A percentile compares a stretch with the other conserved stretches of the same genome.
Evolutionary conservation across 2,888 invertebrate species (phyloP).

Genomic region (Meteorus colon): DNA sequence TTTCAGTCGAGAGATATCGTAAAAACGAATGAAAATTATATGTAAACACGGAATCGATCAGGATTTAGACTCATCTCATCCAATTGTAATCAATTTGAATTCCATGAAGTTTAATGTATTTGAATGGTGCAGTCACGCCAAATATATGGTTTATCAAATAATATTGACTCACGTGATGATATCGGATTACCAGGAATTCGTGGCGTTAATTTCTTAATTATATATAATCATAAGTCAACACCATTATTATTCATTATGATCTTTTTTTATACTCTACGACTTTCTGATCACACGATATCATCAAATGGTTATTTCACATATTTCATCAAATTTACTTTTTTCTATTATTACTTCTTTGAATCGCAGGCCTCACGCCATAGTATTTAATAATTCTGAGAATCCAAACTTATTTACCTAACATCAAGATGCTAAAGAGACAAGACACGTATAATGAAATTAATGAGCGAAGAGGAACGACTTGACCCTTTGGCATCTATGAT

Average conservation of each 20-base stretch:
- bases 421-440: conserved; percentile 54
- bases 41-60: conserved; percentile 16
- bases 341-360: conserved; percentile 14
- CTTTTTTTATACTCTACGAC: not conserved
- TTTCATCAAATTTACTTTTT: not conserved
- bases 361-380: conserved; percentile 3
- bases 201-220: not conserved
- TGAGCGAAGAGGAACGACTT: conserved; percentile 53
- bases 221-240: not conserved
- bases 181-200: not conserved
- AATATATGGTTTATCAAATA: not conserved
- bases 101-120: not conserved
- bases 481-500: conserved; percentile 53
- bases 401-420: conserved; percentile 41
- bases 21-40: not conserved
- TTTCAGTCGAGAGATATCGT: conserved; percentile 20
- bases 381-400: conserved; percentile 14
- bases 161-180: not conserved
- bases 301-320: not conserved
- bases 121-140: not conserved
- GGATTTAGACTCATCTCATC: conserved; percentile 1
- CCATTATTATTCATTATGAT: not conserved
- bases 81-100: not conserved
- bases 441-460: conserved; percentile 50
- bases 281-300: not conserved